phyloP scores from a whole-genome alignment of 2,888 invertebrate genomes.

The Eretmocerus hayati region DNA sequence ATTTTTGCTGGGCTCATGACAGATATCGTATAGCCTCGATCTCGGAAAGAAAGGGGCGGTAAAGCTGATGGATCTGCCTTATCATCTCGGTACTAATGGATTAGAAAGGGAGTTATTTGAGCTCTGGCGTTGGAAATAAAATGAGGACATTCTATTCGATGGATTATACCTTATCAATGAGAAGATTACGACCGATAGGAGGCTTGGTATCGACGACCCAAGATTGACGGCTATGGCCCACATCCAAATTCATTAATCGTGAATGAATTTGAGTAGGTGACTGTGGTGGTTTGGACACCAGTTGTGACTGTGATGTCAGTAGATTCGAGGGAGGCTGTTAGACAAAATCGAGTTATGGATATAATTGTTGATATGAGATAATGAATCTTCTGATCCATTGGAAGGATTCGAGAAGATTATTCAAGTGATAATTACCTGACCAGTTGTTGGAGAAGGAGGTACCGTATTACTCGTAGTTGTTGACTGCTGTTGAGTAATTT shows the following conservation, averaged over 20 bases:
- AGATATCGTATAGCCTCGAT: slow-evolving; percentile 76
- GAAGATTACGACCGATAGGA: slow-evolving; percentile 39
- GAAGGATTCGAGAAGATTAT: neutral
- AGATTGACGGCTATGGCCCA: slow-evolving; percentile 34
- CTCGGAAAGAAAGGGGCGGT: slow-evolving; percentile 48
- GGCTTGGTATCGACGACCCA: slow-evolving; percentile 39
- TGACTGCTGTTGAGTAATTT: slow-evolving; percentile 38
- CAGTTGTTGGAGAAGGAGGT: slow-evolving; percentile 48
- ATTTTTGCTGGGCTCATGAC: slow-evolving; percentile 69
- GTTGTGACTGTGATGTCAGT: slow-evolving; percentile 33
- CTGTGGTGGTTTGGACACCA: slow-evolving; percentile 54
- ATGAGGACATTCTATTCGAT: neutral
- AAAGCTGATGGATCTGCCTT: slow-evolving; percentile 43
- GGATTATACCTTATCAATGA: slow-evolving; percentile 36
- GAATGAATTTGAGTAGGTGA: slow-evolving; percentile 59
- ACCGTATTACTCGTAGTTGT: slow-evolving; percentile 45
- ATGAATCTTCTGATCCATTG: neutral
- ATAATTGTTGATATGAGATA: neutral
- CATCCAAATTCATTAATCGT: slow-evolving; percentile 44
- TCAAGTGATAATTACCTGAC: slow-evolving; percentile 28
- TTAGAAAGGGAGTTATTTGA: too few relatives aligned
- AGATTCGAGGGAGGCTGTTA: slow-evolving; percentile 35
- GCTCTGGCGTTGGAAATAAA: neutral
- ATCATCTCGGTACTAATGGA: slow-evolving; percentile 37
- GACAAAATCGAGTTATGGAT: slow-evolving; percentile 1